These are phyloP conservation scores for Novumbra hubbsi DNA, from an alignment of 2,797 vertebrate genomes.

Conservation along the genomic window DNA sequence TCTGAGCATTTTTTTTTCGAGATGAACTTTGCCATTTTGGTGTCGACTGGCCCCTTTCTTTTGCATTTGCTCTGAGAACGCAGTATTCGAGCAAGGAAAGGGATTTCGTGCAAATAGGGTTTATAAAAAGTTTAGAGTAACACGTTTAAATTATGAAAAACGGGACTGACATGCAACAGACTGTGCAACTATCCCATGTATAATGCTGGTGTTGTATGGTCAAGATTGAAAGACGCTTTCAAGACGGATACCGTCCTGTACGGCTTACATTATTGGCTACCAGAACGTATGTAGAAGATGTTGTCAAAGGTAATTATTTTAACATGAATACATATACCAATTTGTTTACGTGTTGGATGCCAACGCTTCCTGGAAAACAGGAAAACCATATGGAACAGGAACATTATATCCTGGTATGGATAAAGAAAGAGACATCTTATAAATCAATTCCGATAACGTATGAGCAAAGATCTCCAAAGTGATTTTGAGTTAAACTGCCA, in stretches of 20 bases:
- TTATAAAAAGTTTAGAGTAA: not conserved
- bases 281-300: not conserved
- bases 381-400: not conserved
- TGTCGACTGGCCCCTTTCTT: constrained; percentile 71
- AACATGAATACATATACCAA: not conserved
- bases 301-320: not conserved
- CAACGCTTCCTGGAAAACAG: not conserved
- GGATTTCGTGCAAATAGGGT: constrained; percentile 20
- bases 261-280: not conserved
- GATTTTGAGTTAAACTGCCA: not conserved
- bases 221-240: not conserved
- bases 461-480: not conserved
- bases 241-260: not conserved
- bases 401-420: constrained; percentile 12
- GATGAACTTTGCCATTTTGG: constrained; percentile 78
- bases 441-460: not conserved
- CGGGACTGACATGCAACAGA: not conserved
- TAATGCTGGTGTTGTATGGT: not conserved
- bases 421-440: constrained; percentile 30
- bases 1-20: constrained; percentile 50
- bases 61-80: constrained; percentile 57
- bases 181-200: not conserved
- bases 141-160: not conserved
- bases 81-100: constrained; percentile 35
- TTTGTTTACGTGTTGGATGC: not conserved